Conservation (phyloP, 2,113 vertebrate species). For the Pseudorectes ferrugineus region DNA sequence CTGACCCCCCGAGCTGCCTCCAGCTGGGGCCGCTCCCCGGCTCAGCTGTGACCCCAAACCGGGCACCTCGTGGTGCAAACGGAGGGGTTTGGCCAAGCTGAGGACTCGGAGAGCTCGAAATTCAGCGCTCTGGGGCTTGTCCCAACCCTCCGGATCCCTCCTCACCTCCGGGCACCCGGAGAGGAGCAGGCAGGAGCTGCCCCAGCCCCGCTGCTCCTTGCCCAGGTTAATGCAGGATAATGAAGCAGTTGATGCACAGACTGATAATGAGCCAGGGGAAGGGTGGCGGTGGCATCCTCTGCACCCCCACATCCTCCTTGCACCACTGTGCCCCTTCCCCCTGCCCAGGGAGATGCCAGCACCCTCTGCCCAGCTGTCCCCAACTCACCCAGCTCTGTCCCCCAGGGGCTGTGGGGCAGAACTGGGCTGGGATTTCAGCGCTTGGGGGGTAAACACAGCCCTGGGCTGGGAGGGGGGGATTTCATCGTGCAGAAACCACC, state of each 20-base stretch:
- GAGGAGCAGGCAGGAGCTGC: background rate
- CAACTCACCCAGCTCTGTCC: rapidly evolving
- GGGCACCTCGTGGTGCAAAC: rapidly evolving
- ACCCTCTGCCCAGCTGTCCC: background rate
- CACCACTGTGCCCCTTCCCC: background rate
- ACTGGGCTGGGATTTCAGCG: background rate
- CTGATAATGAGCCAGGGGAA: background rate
- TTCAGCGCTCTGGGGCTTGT: background rate
- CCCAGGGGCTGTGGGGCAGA: rapidly evolving
- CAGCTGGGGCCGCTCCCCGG: background rate
- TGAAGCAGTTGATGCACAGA: rapidly evolving
- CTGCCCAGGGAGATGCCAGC: background rate
- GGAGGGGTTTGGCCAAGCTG: background rate
- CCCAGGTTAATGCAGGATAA: rapidly evolving
- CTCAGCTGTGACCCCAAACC: background rate
- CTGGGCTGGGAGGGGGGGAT: background rate
- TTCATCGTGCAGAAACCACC: rapidly evolving
- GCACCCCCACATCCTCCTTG: background rate
- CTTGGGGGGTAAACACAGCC: background rate
- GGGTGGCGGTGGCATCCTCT: background rate
- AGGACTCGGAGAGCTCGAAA: background rate
- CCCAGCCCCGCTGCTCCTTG: too few species aligned
- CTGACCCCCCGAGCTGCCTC: background rate
- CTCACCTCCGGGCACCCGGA: rapidly evolving
- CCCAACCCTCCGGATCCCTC: background rate